Base-by-base conservation (phyloP, 2,797 vertebrate species). In the Eleutherodactylus coqui region DNA sequence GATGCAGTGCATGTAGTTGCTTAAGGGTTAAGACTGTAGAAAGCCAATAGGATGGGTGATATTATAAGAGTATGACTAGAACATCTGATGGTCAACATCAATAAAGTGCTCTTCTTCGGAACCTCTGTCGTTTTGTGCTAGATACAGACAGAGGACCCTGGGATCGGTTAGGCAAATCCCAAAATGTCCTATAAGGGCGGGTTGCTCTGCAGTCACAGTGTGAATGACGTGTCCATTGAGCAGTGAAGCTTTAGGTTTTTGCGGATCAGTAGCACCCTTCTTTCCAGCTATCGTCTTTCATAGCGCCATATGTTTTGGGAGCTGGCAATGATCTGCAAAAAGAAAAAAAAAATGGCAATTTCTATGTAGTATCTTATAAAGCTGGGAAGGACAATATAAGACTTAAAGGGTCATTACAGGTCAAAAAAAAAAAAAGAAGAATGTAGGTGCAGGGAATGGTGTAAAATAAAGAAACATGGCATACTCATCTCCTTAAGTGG, bases 211-310 rank as follows among this genome's bases (percentile, higher is more conserved):
- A 89, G 91, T 91, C 89, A 91, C 89, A 75, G 88, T 91, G 89
- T 90, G 91, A 92, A 91, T 89, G 91, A 93, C 91, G 91, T 87
- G 88, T 92, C 90, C 90, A 81, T 88, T 79, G 90, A 91, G 90
- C 89, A 75, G 89, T 86, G 90, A 85, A 88, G 89, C 84, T 73
- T 79, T 89, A 90, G 85, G 64, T 85, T 85, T 88, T 75, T 86
- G 91, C 90, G 89, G 90, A 83, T 98, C 95, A 99, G 90, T 98
- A 98, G 93, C 97, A 98, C 91, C 98, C 98, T 89, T 99, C 98
- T 91, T 97, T 97, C 98, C 98, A 99, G 94, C 97, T 99, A 75
- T 99, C 98, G 0, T 97, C 96, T 94, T 96, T 97, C 76, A 96
- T 86, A 34, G 91, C 92, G 69, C 96, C 88, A 49, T 97, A 98